These are phyloP conservation scores for Drosophila sp. DNA, from an alignment of 1,140 invertebrate genomes.

Conservation along the genomic window DNA sequence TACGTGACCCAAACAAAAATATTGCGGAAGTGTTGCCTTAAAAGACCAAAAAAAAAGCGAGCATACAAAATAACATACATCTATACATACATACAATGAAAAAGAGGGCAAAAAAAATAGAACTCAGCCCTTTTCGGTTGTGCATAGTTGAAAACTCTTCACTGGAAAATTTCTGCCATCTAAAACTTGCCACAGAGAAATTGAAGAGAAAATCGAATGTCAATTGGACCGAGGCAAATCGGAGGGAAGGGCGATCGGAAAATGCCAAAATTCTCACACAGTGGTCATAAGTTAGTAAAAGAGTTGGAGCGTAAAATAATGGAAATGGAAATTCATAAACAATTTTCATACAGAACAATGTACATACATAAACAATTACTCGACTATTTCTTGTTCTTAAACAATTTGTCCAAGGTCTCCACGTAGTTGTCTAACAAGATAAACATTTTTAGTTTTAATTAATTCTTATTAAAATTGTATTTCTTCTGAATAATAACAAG, in stretches of 20 bases:
- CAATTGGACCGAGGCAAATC: slow-evolving; percentile 11
- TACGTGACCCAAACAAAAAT: slow-evolving; percentile 42
- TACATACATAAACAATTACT: not conserved
- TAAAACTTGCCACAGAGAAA: slow-evolving; percentile 41
- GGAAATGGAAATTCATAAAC: not conserved
- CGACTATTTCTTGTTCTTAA: too few species aligned
- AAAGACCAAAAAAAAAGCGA: slow-evolving; percentile 13
- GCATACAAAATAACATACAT: not conserved
- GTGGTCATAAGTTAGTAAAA: not conserved
- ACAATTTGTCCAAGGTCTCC: too few species aligned
- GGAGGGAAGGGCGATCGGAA: not conserved
- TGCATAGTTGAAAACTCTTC: slow-evolving; percentile 34
- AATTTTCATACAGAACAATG: not conserved
- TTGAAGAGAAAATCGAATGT: slow-evolving; percentile 44
- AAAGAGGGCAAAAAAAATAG: slow-evolving; percentile 4
- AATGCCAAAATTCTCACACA: not conserved
- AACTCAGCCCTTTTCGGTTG: slow-evolving; percentile 14
- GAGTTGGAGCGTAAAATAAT: not conserved
- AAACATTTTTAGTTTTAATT: too few species aligned
- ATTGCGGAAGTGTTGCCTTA: slow-evolving; percentile 35
- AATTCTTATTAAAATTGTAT: too few species aligned
- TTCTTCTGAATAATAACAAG: too few species aligned
- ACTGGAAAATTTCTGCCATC: slow-evolving; percentile 39
- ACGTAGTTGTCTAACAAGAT: too few species aligned
- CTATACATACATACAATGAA: not conserved